Evolutionary conservation across 2,888 invertebrate genomes (phyloP).

Genomic region (Philereme transversata): DNA sequence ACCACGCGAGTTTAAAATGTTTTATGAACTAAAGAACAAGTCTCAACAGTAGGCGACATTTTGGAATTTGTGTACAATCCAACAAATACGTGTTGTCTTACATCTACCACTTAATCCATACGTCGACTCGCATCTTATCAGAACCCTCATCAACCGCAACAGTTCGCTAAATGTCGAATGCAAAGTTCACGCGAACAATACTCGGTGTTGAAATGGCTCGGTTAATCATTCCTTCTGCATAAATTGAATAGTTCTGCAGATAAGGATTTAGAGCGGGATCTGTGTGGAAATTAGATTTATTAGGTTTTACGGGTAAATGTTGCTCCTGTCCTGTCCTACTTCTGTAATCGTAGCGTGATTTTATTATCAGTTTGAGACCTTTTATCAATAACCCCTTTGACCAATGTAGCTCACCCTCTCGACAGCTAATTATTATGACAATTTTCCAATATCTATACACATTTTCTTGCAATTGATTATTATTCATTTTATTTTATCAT

Average conservation of each 20-base stretch:
- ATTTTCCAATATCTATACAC: no score
- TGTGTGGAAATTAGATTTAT: conserved; percentile 24
- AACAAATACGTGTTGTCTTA: conserved; percentile 21
- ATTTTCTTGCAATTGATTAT: no score
- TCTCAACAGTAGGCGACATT: background rate
- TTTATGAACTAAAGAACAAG: background rate
- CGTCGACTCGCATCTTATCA: conserved; percentile 50
- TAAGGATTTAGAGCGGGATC: conserved; percentile 26
- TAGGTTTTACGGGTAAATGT: conserved; percentile 3
- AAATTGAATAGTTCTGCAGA: conserved; percentile 29
- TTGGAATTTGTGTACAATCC: conserved; percentile 11
- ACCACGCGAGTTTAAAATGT: no score
- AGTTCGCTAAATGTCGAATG: conserved; percentile 74
- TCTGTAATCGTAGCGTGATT: no score
- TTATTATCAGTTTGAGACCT: no score
- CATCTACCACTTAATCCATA: conserved; percentile 30
- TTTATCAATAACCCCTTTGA: no score
- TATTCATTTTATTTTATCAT: no score
- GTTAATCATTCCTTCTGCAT: conserved; percentile 40
- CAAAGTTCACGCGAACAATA: conserved; percentile 78
- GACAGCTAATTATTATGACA: no score
- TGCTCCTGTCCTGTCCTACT: background rate
- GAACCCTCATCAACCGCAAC: conserved; percentile 63
- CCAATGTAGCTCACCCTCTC: no score
- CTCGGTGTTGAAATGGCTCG: conserved; percentile 58